A percentile compares a stretch with the other conserved stretches of the same genome.
phyloP scores from a whole-genome alignment of 2,113 vertebrate genomes.

The Podarcis muralis region DNA sequence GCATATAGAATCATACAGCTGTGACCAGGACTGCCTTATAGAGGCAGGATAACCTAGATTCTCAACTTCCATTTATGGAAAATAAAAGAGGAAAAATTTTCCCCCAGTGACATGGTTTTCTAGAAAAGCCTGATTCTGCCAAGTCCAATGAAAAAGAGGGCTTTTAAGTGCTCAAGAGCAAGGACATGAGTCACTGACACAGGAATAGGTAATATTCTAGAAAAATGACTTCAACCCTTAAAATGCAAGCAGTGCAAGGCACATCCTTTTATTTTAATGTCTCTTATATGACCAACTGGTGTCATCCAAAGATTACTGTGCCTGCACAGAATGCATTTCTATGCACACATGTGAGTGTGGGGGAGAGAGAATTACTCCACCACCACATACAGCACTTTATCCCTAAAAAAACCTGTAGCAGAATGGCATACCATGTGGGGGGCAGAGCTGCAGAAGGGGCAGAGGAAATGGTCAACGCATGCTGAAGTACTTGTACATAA shows the following conservation, averaged over 20 bases:
- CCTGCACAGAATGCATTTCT: not conserved
- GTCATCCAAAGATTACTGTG: not conserved
- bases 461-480: not conserved
- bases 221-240: not conserved
- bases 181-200: not conserved
- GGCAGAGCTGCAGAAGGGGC: not conserved
- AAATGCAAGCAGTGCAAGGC: not conserved
- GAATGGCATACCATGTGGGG: not conserved
- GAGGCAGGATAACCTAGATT: not conserved
- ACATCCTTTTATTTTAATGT: not conserved
- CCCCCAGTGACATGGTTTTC: not conserved
- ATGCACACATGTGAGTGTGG: not conserved
- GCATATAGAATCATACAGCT: not conserved
- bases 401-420: not conserved
- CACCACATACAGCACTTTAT: not conserved
- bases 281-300: not conserved
- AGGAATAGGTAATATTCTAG: not conserved
- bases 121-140: not conserved
- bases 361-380: not conserved
- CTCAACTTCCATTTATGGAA: not conserved
- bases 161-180: not conserved
- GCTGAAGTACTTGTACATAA: not conserved
- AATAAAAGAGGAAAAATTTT: not conserved
- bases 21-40: not conserved
- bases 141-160: not conserved